phyloP scores from a whole-genome alignment of 1,140 invertebrate species.

The Danaus melanippus region DNA sequence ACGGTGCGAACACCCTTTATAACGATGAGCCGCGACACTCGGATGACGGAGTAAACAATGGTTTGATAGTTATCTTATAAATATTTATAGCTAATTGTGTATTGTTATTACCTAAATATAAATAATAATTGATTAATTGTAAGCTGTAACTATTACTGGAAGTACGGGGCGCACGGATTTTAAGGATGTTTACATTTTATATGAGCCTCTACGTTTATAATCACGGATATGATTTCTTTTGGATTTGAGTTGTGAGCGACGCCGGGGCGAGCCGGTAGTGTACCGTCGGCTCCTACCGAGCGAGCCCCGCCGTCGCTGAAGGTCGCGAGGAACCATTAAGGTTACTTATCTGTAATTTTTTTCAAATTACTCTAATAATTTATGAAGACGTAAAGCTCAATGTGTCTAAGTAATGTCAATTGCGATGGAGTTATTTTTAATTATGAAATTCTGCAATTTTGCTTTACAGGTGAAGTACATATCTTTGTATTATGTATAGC shows the following conservation, averaged over 20 bases:
- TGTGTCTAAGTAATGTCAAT: conserved; percentile 60
- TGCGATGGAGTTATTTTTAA: conserved; percentile 35
- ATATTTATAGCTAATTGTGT: conserved; percentile 72
- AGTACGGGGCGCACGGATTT: conserved; percentile 51
- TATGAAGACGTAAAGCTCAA: conserved; percentile 43
- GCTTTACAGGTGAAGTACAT: conserved; percentile 67
- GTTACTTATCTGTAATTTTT: conserved; percentile 22
- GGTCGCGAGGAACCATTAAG: conserved; percentile 26
- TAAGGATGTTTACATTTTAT: conserved; percentile 14
- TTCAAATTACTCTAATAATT: conserved; percentile 26
- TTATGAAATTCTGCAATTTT: conserved; percentile 50
- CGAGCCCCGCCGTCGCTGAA: conserved; percentile 5
- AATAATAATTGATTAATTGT: conserved; percentile 70
- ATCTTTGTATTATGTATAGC: conserved; percentile 63
- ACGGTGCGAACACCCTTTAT: conserved; percentile 52
- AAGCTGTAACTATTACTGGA: conserved; percentile 66
- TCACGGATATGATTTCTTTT: conserved; percentile 14
- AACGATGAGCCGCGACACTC: conserved; percentile 29
- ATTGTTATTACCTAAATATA: conserved; percentile 71
- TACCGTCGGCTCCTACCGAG: background rate
- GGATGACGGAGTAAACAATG: conserved; percentile 19
- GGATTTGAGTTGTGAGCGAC: conserved; percentile 10
- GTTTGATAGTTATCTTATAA: conserved; percentile 70
- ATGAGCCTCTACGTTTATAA: conserved; percentile 17
- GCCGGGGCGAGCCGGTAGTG: conserved; percentile 7